Evolutionary conservation across 2,797 vertebrate species (phyloP), one percentile per base, ranked within the genome.

Genomic region (Potorous gilbertii): DNA sequence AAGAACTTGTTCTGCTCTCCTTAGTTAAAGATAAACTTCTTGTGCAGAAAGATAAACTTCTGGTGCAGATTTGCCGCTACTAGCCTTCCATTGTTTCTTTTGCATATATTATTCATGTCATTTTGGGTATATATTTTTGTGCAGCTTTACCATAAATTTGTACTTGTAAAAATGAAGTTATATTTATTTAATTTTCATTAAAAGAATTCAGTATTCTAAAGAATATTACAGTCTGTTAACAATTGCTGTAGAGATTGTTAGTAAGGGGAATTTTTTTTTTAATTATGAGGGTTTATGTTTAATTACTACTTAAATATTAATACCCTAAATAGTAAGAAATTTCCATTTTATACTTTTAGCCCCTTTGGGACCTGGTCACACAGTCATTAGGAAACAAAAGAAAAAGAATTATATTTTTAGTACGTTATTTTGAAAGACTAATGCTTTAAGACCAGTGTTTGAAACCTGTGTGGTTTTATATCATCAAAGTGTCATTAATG

Each of bases 381-480:
- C 1, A 96, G 3, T 94, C 56, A 94, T 57, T 92, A 90, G 90
- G 66, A 94, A 96, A 90, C n/a, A 28, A 55, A 11, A 74, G 57
- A 91, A 87, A 89, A 93, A 95, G 40, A 28, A 40, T 89, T 92
- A 50, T 55, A 46, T 90, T 92, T 97, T 95, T 74, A 91, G 52
- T 90, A 56, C 56, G 50, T 56, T 94, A 55, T 91, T 94, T 94
- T 95, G 50, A 46, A 55, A 54, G 40, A 24, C 21, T 59, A 54
- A 56, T 93, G 28, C 10, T 66, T 94, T 93, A 94, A 92, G 55
- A 95, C 52, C 93, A 91, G 92, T 54, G 54, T 31, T 92, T 92
- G 62, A 56, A 90, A 52, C 95, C 62, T 91, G 14, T 95, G 31
- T 91, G 31, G 28, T 95, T 96, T 96, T 95, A 34, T 94, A 81